phyloP scores from a whole-genome alignment of 2,113 vertebrate genomes.

The Myanophis thanlyinensis region DNA sequence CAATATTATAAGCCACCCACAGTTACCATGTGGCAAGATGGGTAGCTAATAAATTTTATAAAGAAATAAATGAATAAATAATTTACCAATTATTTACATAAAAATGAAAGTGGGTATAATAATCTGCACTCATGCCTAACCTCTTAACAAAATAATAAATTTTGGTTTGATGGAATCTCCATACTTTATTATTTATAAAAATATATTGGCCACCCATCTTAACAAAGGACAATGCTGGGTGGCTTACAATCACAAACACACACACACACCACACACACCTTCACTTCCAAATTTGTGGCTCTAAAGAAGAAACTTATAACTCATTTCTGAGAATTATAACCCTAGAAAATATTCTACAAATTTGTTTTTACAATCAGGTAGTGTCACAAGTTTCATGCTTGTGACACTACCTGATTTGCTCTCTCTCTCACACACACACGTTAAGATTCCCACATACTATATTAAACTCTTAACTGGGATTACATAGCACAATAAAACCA shows the following conservation, averaged over 20 bases:
- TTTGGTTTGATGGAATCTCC: background rate
- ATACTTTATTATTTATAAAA: background rate
- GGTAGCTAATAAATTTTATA: too few species aligned
- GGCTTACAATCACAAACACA: too few species aligned
- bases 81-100: background rate
- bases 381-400: background rate
- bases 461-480: background rate
- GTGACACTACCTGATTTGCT: too few species aligned
- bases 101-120: background rate
- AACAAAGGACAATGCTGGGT: too few species aligned
- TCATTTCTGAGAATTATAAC: background rate
- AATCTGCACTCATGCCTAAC: background rate
- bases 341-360: background rate
- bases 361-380: background rate
- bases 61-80: too few species aligned
- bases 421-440: too few species aligned
- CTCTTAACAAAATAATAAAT: background rate
- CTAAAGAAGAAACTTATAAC: background rate
- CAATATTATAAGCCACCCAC: too few species aligned
- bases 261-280: too few species aligned
- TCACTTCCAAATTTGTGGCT: background rate
- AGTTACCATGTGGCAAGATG: too few species aligned
- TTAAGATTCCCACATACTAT: background rate
- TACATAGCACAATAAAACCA: background rate
- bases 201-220: too few species aligned